Base-by-base conservation (phyloP, 2,113 vertebrate genomes). In the Rhinopomastus cyanomelas region DNA sequence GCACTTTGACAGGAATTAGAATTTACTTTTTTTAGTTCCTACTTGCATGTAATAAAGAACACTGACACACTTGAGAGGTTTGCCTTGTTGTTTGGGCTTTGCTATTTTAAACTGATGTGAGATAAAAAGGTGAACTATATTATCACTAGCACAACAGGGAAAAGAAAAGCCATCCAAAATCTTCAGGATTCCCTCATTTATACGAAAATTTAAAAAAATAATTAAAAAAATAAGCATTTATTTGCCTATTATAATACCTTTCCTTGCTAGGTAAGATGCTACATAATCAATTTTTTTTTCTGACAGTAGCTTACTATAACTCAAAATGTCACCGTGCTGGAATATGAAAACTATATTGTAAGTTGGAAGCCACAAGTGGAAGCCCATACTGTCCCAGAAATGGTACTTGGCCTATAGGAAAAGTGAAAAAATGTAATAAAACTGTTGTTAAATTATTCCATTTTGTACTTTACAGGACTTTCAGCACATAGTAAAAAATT, bases 351-450 rank as follows among this genome's bases (percentile, higher is more conserved):
- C 5, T 17, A 11, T 81, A 85, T 68, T 11, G 0, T 48, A 56
- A 72, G 20, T 44, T 36, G 7, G 49, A 39, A 92, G 46, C 81
- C 97, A 95, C 86, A 85, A 97, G 97, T 94, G 96, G 97, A 96
- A 90, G 95, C 85, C 55, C 12, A 1, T 87, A 83, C 55, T 79
- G 72, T 46, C 81, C 44, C 57, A 66, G 52, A 32, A 77, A 76
- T 30, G 29, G 64, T 56, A 78, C 8, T 57, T 49, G 20, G 20
- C 12, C 27, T 46, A 14, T 26, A 29, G 30, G 21, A 11, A 48
- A 83, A 74, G 71, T 71, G 72, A 5, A 39, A 62, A 74, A 76
- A 15, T 14, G 39, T n/a, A n/a, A n/a, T n/a, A n/a, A n/a, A n/a
- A 16, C 42, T 17, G 39, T 62, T 79, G 87, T 44, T 62, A 81